These are phyloP conservation scores for Disparrhopalites patrizii DNA, from an alignment of 2,888 invertebrate species.

Conservation along the genomic window DNA sequence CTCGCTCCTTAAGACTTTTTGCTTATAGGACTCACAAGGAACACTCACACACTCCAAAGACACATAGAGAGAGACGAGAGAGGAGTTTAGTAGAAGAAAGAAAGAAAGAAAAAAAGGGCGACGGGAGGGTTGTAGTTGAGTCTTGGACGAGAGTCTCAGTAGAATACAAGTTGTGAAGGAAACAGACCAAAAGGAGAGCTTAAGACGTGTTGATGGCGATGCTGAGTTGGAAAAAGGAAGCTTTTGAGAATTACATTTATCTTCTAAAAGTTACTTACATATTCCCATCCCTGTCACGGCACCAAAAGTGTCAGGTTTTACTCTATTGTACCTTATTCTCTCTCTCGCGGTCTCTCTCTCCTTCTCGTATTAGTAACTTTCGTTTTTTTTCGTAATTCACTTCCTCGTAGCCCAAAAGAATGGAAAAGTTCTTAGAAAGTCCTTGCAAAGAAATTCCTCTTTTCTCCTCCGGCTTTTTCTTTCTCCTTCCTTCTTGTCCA, in stretches of 20 bases:
- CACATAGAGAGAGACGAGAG: not conserved
- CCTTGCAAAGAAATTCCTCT: too few relatives aligned
- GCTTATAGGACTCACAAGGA: too few relatives aligned
- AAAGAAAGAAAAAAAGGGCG: not conserved
- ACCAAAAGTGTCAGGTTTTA: conserved; percentile 14
- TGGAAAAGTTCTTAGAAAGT: too few relatives aligned
- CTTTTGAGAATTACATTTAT: conserved; percentile 24
- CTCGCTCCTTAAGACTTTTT: too few relatives aligned
- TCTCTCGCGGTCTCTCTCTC: too few relatives aligned
- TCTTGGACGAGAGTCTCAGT: not conserved
- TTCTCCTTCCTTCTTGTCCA: conserved; percentile 1
- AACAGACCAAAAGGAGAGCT: conserved; percentile 7
- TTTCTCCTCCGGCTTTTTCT: not conserved
- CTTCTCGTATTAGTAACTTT: conserved; percentile 12
- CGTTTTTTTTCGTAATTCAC: too few relatives aligned
- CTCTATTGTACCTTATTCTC: conserved; percentile 4
- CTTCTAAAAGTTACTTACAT: conserved; percentile 23
- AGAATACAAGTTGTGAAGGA: conserved; percentile 3
- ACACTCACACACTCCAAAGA: not conserved
- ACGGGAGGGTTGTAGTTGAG: not conserved
- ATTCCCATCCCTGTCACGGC: conserved; percentile 16
- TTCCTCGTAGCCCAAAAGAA: too few relatives aligned
- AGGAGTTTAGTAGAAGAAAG: not conserved
- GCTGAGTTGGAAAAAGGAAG: conserved; percentile 17
- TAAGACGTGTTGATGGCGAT: conserved; percentile 25